Base-by-base conservation (phyloP, 2,113 vertebrate genomes). In the Varanus salvator region DNA sequence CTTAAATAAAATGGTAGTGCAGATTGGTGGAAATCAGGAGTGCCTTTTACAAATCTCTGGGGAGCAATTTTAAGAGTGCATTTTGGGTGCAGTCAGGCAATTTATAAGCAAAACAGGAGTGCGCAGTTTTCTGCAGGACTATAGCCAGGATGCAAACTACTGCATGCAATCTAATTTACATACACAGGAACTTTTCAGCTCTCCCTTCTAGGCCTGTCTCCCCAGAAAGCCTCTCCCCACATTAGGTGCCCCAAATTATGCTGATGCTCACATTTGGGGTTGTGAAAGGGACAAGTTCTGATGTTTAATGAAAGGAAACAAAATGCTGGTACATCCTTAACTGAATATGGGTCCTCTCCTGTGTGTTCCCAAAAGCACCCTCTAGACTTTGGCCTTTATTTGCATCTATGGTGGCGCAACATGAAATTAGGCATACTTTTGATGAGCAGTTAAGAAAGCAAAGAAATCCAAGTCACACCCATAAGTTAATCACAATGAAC, bases 1-100 rank as follows among this genome's bases (percentile, higher is more conserved):
- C 72, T 84, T 89, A 89, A 89, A 77, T 52, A 69, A 89, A 54
- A 48, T 77, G 60, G 74, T 34, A 68, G 60, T 21, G 14, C 44
- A 85, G 57, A 75, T 64, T 54, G 25, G 29, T 27, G 68, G 57
- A 85, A 89, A 64, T 85, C 82, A 29, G 31, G 64, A 54, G 48
- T 78, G 19, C n/a, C 60, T 85, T 84, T 54, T 72, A 48, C 57
- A 84, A 66, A 52, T 84, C 72, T 48, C 88, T 17, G 31, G 69
- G 48, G 82, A 78, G 29, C 60, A 38, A 29, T 89, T 69, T 74
- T 66, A 31, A 78, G 1, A 34, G 14, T 38, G 31, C n/a, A 12
- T 52, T 84, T 74, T 8, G 60, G 38, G 38, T 50, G 54, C 31
- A 77, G 66, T 29, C 9, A 12, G 64, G 48, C 44, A 17, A n/a